Percentiles rank a stretch among this genome's conserved stretches.
phyloP scores from a whole-genome alignment of 1,140 invertebrate species.

The Drosophila leontia region DNA sequence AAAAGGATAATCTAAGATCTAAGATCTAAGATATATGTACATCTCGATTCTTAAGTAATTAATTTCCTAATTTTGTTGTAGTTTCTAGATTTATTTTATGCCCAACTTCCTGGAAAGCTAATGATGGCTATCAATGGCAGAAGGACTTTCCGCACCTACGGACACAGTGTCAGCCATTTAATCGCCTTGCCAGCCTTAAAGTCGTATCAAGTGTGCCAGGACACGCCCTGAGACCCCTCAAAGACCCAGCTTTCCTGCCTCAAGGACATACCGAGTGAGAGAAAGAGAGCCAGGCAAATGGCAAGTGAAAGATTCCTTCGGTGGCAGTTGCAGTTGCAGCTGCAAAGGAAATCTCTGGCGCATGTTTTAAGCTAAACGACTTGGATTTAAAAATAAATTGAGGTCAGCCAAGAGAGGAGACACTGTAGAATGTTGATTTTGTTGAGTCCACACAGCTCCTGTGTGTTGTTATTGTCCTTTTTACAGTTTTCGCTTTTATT shows the following conservation, averaged over 20 bases:
- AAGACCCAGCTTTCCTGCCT: neutral
- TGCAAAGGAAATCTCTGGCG: slow-evolving; percentile 45
- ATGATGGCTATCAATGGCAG: slow-evolving; percentile 20
- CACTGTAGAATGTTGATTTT: slow-evolving; percentile 50
- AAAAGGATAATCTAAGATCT: too few species aligned
- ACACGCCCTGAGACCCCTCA: neutral
- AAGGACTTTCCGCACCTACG: slow-evolving; percentile 1
- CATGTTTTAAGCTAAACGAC: slow-evolving; percentile 77
- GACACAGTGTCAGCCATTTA: slow-evolving; percentile 1
- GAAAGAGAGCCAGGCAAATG: neutral
- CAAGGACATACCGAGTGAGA: slow-evolving; percentile 6
- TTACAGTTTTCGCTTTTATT: slow-evolving; percentile 45
- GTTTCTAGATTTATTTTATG: neutral
- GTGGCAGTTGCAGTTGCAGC: slow-evolving; percentile 18
- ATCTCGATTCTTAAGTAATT: neutral
- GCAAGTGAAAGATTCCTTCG: slow-evolving; percentile 25
- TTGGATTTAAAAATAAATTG: slow-evolving; percentile 81
- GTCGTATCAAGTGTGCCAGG: slow-evolving; percentile 9
- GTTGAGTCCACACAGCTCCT: slow-evolving; percentile 20
- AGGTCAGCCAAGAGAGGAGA: slow-evolving; percentile 60
- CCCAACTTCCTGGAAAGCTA: neutral
- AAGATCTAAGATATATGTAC: too few species aligned
- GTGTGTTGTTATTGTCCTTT: slow-evolving; percentile 16
- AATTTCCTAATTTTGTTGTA: neutral
- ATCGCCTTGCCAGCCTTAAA: slow-evolving; percentile 20